Evolutionary conservation across 2,888 invertebrate species (phyloP), one percentile per base, ranked within the genome.

Genomic region (Drosophila cognata): DNA sequence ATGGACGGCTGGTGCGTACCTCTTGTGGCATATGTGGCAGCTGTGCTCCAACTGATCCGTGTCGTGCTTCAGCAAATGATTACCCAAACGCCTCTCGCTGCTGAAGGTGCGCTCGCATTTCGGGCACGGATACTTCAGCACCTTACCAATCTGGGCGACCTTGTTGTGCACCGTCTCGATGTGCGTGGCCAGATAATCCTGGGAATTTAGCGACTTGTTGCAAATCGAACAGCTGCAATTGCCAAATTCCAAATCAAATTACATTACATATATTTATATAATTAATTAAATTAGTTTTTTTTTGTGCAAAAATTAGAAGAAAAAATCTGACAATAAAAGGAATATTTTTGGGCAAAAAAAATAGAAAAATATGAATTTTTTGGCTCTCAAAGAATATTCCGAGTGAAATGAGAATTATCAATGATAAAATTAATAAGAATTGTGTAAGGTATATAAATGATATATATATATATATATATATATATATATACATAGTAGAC

Each of bases 91-190:
- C 0, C 89, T 76, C 43, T 88, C 89, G 33, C 87, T 87, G 67
- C 89, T 87, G 33, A 87, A 87, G 16, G 88, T 82, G 31, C 88
- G 79, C 13, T 88, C 87, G 61, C 87, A 87, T 52, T 87, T 87
- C 52, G 67, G 33, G n/a, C 87, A 87, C 18, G 87, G 87, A 50
- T 74, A 81, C 58, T 87, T 87, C 5, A 87, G 64, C 28, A 82
- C 77, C 51, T 85, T 88, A 41, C 65, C 79, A 13, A 73, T 80
- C 55, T 84, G 79, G n/a, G 73, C 89, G 1, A 82, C 79, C 53
- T 87, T 87, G 38, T 81, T 87, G 67, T 87, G 87, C 63, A 87
- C 89, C 5, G 87, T 87, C 51, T 87, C 87, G n/a, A 87, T 88
- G 51, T 87, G 87, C 13, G 87, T 87, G 57, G 89, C 89, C 55